These are phyloP conservation scores for Pollimyrus isidori DNA, from an alignment of 2,113 vertebrate genomes.

Conservation along the genomic window DNA sequence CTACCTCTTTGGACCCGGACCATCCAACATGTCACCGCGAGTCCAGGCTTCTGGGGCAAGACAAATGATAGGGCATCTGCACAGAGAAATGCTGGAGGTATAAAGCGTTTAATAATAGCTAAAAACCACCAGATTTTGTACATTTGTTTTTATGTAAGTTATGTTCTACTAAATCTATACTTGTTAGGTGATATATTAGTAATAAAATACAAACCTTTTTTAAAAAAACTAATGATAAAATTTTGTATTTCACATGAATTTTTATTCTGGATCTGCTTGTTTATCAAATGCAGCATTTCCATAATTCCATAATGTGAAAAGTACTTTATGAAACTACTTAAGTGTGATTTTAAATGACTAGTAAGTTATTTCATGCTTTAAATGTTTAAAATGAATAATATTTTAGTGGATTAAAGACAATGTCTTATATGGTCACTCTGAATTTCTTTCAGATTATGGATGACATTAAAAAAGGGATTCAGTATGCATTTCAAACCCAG, in stretches of 20 bases:
- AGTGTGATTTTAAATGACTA: background rate
- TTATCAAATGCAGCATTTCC: background rate
- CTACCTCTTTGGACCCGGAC: slow-evolving; percentile 83
- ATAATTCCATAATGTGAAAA: background rate
- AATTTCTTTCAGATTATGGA: slow-evolving; percentile 76
- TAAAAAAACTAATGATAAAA: background rate
- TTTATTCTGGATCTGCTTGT: background rate
- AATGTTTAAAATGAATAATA: background rate
- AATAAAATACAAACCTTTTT: background rate
- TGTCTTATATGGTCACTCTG: background rate
- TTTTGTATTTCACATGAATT: background rate
- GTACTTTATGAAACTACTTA: background rate
- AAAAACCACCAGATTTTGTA: background rate
- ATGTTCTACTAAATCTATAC: background rate
- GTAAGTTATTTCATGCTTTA: background rate
- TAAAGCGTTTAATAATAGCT: slow-evolving; percentile 17
- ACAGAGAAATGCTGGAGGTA: slow-evolving; percentile 83
- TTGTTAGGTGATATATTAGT: background rate
- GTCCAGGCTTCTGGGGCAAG: slow-evolving; percentile 55
- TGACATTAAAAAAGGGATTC: slow-evolving; percentile 85
- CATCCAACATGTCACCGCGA: slow-evolving; percentile 74
- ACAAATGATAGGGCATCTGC: slow-evolving; percentile 79
- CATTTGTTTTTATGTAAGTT: background rate
- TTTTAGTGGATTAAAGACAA: background rate
- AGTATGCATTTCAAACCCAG: slow-evolving; percentile 84